phyloP scores from a whole-genome alignment of 2,888 invertebrate species.

The Lochmaea capreae region DNA sequence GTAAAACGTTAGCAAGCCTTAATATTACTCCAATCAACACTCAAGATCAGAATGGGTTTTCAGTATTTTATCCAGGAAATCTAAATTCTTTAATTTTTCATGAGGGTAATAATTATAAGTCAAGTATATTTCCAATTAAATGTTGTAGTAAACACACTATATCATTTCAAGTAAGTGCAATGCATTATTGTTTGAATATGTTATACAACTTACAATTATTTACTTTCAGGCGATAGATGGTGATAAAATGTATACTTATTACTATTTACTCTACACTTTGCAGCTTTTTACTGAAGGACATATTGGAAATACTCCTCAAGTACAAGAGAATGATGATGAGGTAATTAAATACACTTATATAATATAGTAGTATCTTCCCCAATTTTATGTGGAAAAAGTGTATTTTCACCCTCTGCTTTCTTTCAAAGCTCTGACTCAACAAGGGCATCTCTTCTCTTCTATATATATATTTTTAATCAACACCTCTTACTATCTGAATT shows the following conservation, averaged over 20 bases:
- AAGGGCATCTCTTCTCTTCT: too few species aligned
- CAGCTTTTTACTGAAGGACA: constrained; percentile 64
- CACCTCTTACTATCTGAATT: too few species aligned
- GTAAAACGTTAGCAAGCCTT: constrained; percentile 67
- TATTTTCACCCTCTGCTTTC: too few species aligned
- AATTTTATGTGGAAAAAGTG: neutral
- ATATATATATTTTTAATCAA: too few species aligned
- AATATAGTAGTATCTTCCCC: constrained; percentile 26
- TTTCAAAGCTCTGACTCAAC: too few species aligned
- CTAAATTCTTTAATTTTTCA: constrained; percentile 64
- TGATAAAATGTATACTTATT: constrained; percentile 68
- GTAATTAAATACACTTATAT: constrained; percentile 42
- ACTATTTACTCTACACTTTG: constrained; percentile 69
- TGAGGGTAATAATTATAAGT: constrained; percentile 65
- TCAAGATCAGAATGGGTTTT: constrained; percentile 66
- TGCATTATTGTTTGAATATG: neutral
- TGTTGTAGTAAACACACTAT: constrained; percentile 69
- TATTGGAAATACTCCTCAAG: constrained; percentile 64
- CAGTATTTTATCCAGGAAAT: constrained; percentile 69
- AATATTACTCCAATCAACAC: constrained; percentile 68
- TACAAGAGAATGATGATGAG: constrained; percentile 63
- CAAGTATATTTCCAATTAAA: constrained; percentile 66
- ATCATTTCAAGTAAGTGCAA: constrained; percentile 64
- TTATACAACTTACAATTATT: constrained; percentile 1
- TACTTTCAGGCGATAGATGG: constrained; percentile 64